Evolutionary conservation across 1,140 invertebrate species (phyloP).

Genomic region (Bilobella aurantiaca): DNA sequence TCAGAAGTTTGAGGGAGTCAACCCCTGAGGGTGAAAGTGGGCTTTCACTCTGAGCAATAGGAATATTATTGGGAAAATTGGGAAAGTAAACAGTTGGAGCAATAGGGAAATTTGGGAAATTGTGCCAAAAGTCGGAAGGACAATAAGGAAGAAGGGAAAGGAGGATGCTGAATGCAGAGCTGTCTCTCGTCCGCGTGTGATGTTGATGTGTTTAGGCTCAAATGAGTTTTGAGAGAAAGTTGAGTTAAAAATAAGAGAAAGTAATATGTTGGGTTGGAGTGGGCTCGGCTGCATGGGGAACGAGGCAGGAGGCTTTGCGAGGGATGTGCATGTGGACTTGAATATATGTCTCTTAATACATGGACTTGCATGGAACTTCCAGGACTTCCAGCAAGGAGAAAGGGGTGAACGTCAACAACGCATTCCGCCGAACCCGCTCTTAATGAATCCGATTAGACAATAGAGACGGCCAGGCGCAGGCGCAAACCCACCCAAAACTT

Average conservation of each 20-base stretch:
- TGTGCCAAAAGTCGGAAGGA: neutral
- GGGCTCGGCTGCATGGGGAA: neutral
- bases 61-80: no score
- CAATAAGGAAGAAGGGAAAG: neutral
- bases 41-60: no score
- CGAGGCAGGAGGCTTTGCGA: neutral
- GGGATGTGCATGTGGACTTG: constrained; percentile 11
- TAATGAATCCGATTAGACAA: constrained; percentile 36
- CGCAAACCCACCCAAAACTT: constrained; percentile 12
- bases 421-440: constrained; percentile 33
- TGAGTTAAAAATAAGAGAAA: constrained; percentile 8
- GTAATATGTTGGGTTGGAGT: neutral
- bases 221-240: constrained; percentile 9
- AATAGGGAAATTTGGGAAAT: neutral
- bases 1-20: no score
- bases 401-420: constrained; percentile 34
- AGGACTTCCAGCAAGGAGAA: neutral
- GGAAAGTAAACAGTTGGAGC: neutral
- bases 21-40: no score
- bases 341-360: neutral
- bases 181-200: neutral
- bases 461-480: constrained; percentile 32
- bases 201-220: constrained; percentile 14
- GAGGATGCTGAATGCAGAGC: neutral
- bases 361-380: neutral